phyloP scores from a whole-genome alignment of 2,797 vertebrate genomes.

The Xenopus petersii region DNA sequence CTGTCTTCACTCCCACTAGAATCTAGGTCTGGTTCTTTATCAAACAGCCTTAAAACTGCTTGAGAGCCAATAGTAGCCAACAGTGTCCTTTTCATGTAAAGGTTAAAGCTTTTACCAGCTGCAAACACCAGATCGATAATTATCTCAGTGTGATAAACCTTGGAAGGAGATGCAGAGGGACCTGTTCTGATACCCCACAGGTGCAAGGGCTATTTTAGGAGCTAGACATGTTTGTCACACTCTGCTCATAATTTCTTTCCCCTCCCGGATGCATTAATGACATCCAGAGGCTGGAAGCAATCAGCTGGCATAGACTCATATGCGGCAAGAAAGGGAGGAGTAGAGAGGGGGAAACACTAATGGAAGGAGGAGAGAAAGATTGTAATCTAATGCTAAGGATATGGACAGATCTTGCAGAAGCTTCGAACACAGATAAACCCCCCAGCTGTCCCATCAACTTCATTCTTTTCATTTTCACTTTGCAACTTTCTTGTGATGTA shows the following conservation, averaged over 20 bases:
- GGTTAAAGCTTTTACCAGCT: slow-evolving; percentile 50
- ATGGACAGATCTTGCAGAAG: background rate
- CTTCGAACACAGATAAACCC: background rate
- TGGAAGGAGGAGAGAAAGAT: background rate
- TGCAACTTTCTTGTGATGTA: background rate
- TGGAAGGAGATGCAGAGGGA: slow-evolving; percentile 27
- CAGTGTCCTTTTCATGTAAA: slow-evolving; percentile 35
- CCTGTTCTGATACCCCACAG: slow-evolving; percentile 28
- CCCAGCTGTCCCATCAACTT: background rate
- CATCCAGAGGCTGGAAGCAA: slow-evolving; percentile 42
- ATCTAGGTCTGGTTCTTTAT: slow-evolving; percentile 1
- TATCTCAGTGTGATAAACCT: slow-evolving; percentile 42
- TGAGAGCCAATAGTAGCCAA: slow-evolving; percentile 25
- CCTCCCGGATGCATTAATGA: slow-evolving; percentile 46
- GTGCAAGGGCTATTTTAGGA: slow-evolving; percentile 32
- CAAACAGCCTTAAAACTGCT: slow-evolving; percentile 23
- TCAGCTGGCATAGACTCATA: slow-evolving; percentile 33
- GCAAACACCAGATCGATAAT: slow-evolving; percentile 46
- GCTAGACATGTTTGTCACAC: slow-evolving; percentile 36
- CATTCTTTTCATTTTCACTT: background rate
- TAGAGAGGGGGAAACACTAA: slow-evolving; percentile 7
- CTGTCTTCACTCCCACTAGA: slow-evolving; percentile 4
- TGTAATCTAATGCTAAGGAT: background rate
- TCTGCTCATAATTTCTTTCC: slow-evolving; percentile 37
- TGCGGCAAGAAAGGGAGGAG: background rate